Evolutionary conservation across 2,797 vertebrate genomes (phyloP).

Genomic region (Chelidonichthys spinosus): DNA sequence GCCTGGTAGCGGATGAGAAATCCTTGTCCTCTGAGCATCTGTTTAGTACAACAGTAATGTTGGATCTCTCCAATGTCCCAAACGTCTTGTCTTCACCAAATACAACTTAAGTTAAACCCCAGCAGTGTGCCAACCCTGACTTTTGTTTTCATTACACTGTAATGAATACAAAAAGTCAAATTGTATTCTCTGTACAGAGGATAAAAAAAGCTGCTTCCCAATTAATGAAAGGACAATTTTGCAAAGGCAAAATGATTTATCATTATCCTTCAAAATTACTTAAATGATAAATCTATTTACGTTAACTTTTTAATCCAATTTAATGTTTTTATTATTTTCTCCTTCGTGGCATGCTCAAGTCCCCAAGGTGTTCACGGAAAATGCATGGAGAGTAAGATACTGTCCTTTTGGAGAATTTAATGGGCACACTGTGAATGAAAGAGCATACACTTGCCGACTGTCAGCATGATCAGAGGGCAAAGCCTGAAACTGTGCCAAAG

Average conservation of each 20-base stretch:
- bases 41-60: conserved; percentile 50
- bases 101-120: conserved; percentile 29
- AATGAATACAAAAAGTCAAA: conserved; percentile 4
- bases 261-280: conserved; percentile 9
- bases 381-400: neutral
- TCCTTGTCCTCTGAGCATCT: conserved; percentile 61
- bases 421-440: neutral
- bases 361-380: neutral
- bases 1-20: conserved; percentile 55
- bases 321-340: neutral
- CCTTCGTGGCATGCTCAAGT: neutral
- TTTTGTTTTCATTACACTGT: neutral
- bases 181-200: neutral
- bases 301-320: neutral
- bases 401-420: neutral
- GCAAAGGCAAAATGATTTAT: neutral
- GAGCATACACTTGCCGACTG: neutral
- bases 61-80: conserved; percentile 47
- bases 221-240: conserved; percentile 6
- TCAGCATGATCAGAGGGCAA: neutral
- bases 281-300: neutral
- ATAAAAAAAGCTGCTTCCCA: neutral
- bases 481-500: neutral
- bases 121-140: neutral
- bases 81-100: conserved; percentile 54